Evolutionary conservation across 2,797 vertebrate species (phyloP).

Genomic region (Spheniscus humboldti): DNA sequence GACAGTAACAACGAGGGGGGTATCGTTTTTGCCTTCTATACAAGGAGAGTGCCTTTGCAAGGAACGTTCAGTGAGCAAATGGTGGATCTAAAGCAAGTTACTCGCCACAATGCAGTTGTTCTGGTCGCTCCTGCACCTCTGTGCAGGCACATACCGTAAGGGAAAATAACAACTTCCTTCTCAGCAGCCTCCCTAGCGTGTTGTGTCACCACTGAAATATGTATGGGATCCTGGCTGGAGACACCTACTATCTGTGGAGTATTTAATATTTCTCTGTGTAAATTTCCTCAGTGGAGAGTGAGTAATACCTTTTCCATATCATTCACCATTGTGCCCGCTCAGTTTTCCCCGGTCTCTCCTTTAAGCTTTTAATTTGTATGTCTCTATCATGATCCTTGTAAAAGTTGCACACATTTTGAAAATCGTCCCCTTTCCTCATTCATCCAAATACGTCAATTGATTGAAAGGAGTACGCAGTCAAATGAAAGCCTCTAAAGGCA

Average conservation of each 20-base stretch:
- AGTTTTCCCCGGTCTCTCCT: background rate
- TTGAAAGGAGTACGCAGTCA: background rate
- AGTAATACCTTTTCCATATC: background rate
- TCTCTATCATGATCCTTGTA: background rate
- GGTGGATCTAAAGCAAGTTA: background rate
- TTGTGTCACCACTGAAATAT: background rate
- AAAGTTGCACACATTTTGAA: background rate
- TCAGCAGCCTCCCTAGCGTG: background rate
- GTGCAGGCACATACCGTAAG: background rate
- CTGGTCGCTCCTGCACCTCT: background rate
- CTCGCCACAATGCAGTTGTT: background rate
- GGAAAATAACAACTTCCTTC: background rate
- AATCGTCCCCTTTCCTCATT: background rate
- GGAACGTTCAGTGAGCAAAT: background rate
- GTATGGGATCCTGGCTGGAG: background rate
- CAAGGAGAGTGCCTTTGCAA: background rate
- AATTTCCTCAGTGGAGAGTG: background rate
- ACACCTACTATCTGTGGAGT: background rate
- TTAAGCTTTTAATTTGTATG: background rate
- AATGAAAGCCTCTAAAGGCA: background rate
- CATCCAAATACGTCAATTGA: background rate
- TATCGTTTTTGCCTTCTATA: background rate
- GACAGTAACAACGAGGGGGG: fast-evolving
- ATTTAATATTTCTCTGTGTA: background rate
- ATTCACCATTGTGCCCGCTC: background rate